Evolutionary conservation across 2,113 vertebrate species (phyloP).

Genomic region (Hippocampus comes): DNA sequence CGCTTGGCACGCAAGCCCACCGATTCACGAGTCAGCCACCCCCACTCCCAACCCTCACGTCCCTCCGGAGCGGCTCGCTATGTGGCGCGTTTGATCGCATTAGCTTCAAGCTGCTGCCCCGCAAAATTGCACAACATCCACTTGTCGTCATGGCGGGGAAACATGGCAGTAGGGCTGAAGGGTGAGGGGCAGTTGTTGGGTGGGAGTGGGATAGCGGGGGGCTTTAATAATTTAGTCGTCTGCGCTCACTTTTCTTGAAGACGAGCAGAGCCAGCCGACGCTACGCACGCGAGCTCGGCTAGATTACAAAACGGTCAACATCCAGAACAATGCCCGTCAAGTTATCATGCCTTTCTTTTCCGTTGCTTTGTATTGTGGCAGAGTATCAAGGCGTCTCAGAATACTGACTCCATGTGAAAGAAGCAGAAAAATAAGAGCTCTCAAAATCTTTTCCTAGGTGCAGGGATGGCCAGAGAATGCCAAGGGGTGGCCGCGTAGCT

Average conservation of each 20-base stretch:
- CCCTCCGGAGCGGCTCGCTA: conserved; percentile 33
- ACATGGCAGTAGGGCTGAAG: conserved; percentile 24
- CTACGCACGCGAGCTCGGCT: conserved; percentile 18
- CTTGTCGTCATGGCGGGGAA: conserved; percentile 53
- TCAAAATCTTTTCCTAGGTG: no score
- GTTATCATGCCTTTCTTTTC: no score
- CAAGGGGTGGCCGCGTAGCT: no score
- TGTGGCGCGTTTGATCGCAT: conserved; percentile 58
- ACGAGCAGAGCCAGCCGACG: conserved; percentile 19
- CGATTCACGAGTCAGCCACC: background rate
- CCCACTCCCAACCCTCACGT: background rate
- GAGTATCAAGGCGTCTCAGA: no score
- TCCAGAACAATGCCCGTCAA: no score
- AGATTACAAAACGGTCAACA: background rate
- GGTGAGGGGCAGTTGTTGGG: conserved; percentile 1
- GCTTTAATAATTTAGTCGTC: conserved; percentile 63
- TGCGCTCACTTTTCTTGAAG: conserved; percentile 15
- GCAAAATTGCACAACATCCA: conserved; percentile 51
- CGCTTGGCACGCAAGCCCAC: conserved; percentile 47
- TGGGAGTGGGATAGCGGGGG: background rate
- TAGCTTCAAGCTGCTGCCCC: conserved; percentile 57
- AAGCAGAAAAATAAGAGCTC: no score
- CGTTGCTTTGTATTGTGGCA: no score
- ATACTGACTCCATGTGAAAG: no score
- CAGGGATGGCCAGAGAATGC: no score